Evolutionary conservation across 1,140 invertebrate genomes (phyloP), one percentile per base, ranked within the genome.

Genomic region (Anoplophora glabripennis): DNA sequence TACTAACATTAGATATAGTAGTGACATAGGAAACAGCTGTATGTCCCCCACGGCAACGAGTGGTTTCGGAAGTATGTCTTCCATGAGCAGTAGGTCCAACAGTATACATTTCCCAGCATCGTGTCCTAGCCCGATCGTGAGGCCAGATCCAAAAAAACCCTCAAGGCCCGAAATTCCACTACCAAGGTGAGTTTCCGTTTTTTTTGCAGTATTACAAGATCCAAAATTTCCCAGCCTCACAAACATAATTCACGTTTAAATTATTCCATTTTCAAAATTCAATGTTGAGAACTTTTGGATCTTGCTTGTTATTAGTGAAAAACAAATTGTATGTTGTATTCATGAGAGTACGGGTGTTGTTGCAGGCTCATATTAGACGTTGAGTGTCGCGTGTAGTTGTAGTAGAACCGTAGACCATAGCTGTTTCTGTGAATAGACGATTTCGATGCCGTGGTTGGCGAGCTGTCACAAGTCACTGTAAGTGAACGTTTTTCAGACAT

Each of bases 1-100:
- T 75, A 93, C 91, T 33, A 96, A 96, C 77, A 96, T 96, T 68
- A 81, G 85, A 64, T 90, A 86, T 48, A 74, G 70, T 38, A 69
- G 69, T 55, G 72, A 72, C 62, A 65, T 66, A 40, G 51, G 51
- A 45, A 72, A 63, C 40, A 64, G 59, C 33, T 66, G 38, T 57
- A 63, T 71, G 54, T 67, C 64, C 36, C 58, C 65, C 9, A 56
- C 65, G 15, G 53, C 47, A 14, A 59, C 11, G 46, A 35, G 61
- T 36, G 54, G 54, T 45, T 45, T 69, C 28, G 65, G 59, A 21
- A 68, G 61, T 55, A 64, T 56, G 36, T 60, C 59, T 8, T 67
- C 66, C 1, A 53, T 66, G 7, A 63, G 41, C 21, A 62, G 53
- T 36, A 47, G 67, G 35, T 54, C 65, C 17, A 59, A 48, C 45